Percentiles rank a stretch among this genome's conserved stretches.
phyloP scores from a whole-genome alignment of 2,113 vertebrate genomes.

The Gopherus evgoodei region DNA sequence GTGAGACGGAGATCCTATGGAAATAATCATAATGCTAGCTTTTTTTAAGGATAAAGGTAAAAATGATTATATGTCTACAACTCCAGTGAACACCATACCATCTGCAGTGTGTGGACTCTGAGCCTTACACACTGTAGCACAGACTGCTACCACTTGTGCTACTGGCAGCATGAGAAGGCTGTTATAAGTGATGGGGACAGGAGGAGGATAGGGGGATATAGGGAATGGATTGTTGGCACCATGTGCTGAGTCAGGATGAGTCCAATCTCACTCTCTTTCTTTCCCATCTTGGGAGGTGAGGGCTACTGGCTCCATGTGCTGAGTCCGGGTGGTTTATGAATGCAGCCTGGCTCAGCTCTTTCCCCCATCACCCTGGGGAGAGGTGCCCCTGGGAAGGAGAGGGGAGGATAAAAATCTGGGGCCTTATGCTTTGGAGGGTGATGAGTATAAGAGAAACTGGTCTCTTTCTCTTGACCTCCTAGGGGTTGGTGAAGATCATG shows the following conservation, averaged over 20 bases:
- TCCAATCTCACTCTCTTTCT: background rate
- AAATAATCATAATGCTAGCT: background rate
- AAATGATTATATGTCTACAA: background rate
- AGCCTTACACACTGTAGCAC: background rate
- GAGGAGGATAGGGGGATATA: too few species aligned
- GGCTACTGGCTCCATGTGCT: background rate
- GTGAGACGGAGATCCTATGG: background rate
- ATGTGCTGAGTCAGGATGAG: background rate
- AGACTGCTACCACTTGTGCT: background rate
- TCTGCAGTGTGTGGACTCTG: background rate
- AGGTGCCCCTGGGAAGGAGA: background rate
- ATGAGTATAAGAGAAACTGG: background rate
- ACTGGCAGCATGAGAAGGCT: background rate
- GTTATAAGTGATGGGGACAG: background rate
- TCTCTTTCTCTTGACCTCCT: background rate
- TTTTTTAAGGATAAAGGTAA: background rate
- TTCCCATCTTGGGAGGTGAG: background rate
- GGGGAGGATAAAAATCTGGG: background rate
- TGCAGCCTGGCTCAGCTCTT: background rate
- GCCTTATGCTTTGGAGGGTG: background rate
- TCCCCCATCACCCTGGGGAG: background rate
- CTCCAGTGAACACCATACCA: background rate
- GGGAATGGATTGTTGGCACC: background rate
- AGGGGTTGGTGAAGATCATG: background rate
- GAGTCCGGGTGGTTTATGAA: background rate